phyloP scores from a whole-genome alignment of 23 tunicate genomes.

The Halocynthia roretzi region DNA sequence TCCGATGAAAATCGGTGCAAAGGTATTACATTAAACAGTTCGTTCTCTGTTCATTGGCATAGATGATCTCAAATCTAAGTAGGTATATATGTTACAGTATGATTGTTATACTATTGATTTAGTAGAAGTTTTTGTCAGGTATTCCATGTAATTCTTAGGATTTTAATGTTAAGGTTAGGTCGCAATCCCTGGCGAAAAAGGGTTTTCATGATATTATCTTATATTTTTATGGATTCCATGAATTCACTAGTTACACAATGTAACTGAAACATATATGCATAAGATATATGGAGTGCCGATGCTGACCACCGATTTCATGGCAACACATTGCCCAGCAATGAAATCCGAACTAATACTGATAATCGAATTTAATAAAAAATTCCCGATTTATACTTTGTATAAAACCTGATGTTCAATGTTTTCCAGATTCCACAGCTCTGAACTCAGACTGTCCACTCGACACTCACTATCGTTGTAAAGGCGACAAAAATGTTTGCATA shows the following conservation, averaged over 20 bases:
- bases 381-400: neutral
- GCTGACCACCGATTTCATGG: slow-evolving; percentile 1
- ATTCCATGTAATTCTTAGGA: too few relatives aligned
- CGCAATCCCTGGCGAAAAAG: too few relatives aligned
- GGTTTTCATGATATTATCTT: too few relatives aligned
- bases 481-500: slow-evolving; percentile 37
- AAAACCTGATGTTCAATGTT: neutral
- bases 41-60: too few relatives aligned
- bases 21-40: neutral
- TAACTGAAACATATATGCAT: too few relatives aligned
- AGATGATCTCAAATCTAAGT: too few relatives aligned
- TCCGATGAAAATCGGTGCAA: slow-evolving; percentile 52
- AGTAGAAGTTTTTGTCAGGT: too few relatives aligned
- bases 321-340: neutral
- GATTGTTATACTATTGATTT: neutral
- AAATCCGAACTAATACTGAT: neutral
- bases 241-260: too few relatives aligned
- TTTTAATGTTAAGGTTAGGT: too few relatives aligned
- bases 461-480: slow-evolving; percentile 32
- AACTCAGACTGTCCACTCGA: slow-evolving; percentile 3
- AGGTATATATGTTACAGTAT: too few relatives aligned
- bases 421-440: neutral
- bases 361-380: neutral
- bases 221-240: too few relatives aligned
- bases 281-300: too few relatives aligned